These are phyloP conservation scores for Mythimna loreyi DNA, from an alignment of 2,888 invertebrate species.

Conservation along the genomic window DNA sequence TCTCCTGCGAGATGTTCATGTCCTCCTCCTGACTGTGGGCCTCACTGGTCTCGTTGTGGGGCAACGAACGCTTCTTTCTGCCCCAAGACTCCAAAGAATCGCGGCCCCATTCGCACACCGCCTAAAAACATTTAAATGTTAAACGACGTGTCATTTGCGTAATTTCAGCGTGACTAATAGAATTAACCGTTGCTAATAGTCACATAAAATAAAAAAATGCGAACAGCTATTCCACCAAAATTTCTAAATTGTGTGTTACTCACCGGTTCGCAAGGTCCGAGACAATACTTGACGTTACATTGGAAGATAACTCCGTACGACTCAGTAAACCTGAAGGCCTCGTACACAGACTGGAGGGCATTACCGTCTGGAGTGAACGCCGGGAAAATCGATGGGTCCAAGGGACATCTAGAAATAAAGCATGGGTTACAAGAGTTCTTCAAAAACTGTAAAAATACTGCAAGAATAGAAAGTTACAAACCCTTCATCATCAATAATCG, in stretches of 20 bases:
- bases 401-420: conserved; percentile 93
- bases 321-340: conserved; percentile 98
- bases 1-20: conserved; percentile 98
- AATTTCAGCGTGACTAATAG: conserved; percentile 56
- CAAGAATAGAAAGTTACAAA: conserved; percentile 73
- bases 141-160: conserved; percentile 60
- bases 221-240: conserved; percentile 40
- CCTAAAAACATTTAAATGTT: conserved; percentile 88
- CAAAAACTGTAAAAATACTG: not conserved
- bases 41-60: conserved; percentile 91
- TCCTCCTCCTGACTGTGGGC: conserved; percentile 93
- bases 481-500: conserved; percentile 98
- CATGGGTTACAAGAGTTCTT: not conserved
- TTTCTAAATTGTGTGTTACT: conserved; percentile 74
- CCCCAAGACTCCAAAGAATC: conserved; percentile 98
- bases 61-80: conserved; percentile 95
- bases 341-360: conserved; percentile 97
- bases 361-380: conserved; percentile 97
- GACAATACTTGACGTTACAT: conserved; percentile 98
- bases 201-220: conserved; percentile 43
- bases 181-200: conserved; percentile 61
- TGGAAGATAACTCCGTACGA: conserved; percentile 99
- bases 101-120: conserved; percentile 97
- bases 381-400: conserved; percentile 98
- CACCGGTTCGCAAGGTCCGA: conserved; percentile 98